Conservation (phyloP, 37 sponge, comb jelly and placozoan species). For the Oopsacas minuta region DNA sequence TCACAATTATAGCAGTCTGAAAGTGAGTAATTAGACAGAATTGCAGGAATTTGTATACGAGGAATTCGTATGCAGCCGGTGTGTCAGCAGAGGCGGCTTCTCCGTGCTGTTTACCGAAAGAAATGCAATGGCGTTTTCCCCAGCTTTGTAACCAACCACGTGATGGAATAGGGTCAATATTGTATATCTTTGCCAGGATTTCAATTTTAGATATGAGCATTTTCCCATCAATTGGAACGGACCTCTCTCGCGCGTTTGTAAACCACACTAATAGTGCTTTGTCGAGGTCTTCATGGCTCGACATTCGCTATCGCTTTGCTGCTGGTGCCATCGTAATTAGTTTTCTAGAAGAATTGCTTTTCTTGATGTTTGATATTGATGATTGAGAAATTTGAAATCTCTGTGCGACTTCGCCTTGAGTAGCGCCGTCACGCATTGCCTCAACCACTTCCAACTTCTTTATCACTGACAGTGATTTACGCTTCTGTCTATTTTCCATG, state of each 20-base stretch:
- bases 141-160: constrained; percentile 14
- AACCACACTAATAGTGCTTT: constrained; percentile 14
- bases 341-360: neutral
- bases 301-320: constrained; percentile 15
- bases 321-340: constrained; percentile 14
- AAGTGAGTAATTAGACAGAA: constrained; percentile 18
- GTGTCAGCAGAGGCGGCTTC: constrained; percentile 19
- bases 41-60: constrained; percentile 18
- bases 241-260: constrained; percentile 9
- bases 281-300: constrained; percentile 6
- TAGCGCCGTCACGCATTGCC: constrained; percentile 13
- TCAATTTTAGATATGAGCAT: constrained; percentile 15
- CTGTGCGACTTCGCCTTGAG: neutral
- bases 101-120: constrained; percentile 17
- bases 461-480: constrained; percentile 5
- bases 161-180: neutral
- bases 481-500: constrained; percentile 6
- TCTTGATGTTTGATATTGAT: constrained; percentile 15
- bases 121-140: neutral
- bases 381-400: constrained; percentile 15
- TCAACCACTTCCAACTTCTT: neutral
- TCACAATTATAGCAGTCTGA: constrained; percentile 13
- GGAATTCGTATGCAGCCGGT: constrained; percentile 3
- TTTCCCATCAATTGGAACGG: constrained; percentile 11
- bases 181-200: neutral